Evolutionary conservation across 2,113 vertebrate genomes (phyloP).

Genomic region (Gobiocypris rarus): DNA sequence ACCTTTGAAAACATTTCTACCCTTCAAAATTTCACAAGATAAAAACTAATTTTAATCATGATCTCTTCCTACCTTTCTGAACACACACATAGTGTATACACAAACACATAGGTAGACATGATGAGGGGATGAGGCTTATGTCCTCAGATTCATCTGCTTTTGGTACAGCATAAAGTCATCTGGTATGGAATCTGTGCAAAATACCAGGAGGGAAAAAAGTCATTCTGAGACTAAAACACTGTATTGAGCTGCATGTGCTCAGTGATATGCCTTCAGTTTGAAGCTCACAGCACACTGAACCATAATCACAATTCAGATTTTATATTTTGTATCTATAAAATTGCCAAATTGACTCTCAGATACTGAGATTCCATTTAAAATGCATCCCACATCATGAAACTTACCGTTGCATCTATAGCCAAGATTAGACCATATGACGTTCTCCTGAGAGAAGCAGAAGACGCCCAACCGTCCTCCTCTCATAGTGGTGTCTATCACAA

Average conservation of each 20-base stretch:
- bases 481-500: slow-evolving; percentile 87
- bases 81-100: background rate
- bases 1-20: background rate
- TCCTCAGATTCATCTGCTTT: slow-evolving; percentile 44
- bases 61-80: slow-evolving; percentile 17
- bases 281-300: too few species aligned
- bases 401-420: slow-evolving; percentile 90
- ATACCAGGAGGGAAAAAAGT: background rate
- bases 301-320: too few species aligned
- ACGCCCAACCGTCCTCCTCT: slow-evolving; percentile 87
- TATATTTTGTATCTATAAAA: background rate
- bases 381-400: background rate
- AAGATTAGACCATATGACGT: slow-evolving; percentile 92
- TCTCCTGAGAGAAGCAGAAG: slow-evolving; percentile 93
- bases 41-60: background rate
- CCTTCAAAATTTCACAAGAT: background rate
- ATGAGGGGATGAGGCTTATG: slow-evolving; percentile 10
- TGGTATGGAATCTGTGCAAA: slow-evolving; percentile 58
- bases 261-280: too few species aligned
- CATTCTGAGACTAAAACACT: background rate
- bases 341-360: background rate
- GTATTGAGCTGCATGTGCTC: background rate
- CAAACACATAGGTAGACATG: background rate
- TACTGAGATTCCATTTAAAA: background rate
- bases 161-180: slow-evolving; percentile 55